Base-by-base conservation (phyloP, 2,797 vertebrate genomes). In the Tokudaia muenninki region DNA sequence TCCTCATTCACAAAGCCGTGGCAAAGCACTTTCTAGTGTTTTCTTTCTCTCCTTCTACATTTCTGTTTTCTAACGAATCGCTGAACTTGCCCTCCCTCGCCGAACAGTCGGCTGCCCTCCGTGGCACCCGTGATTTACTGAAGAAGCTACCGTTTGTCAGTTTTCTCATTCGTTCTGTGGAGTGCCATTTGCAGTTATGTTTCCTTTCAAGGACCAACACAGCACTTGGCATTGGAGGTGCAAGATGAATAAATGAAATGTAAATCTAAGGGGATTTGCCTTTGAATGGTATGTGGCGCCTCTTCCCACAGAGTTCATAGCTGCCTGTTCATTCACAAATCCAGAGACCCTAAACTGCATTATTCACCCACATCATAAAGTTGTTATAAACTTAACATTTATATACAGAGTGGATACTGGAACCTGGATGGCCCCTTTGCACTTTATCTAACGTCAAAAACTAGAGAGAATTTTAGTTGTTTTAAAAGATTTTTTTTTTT, bases 291-390 rank as follows among this genome's bases (percentile, higher is more conserved):
- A 70, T 59, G 87, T 63, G 65, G 57, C 17, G 2, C 11, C 79
- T 41, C 70, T 67, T 96, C 87, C 81, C 52, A 37, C 67, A 41
- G 57, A 89, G 70, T 80, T 94, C 92, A 95, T 63, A 92, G 93
- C 91, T 59, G 80, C 80, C 95, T 80, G 52, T 88, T 90, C 91
- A 93, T 97, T 97, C 97, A 97, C 94, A 97, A 97, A 97, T 94
- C 94, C 72, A 34, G 93, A 90, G 94, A 70, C 57, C 87, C 89
- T 34, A 93, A 83, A 87, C 29, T 67, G 17, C 72, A 24, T 94
- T 96, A 83, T 94, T 94, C 67, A 80, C n/a, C 88, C 65, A 84
- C 0, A 0, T 90, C 82, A 91, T 86, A 78, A 63, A 96, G 7
- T 80, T 92, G 78, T 72, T 91, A 67, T 87, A 94, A 92, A 95